Evolutionary conservation across 1,140 invertebrate species (phyloP), one percentile per base, ranked within the genome.

Genomic region (Microplitis mediator): DNA sequence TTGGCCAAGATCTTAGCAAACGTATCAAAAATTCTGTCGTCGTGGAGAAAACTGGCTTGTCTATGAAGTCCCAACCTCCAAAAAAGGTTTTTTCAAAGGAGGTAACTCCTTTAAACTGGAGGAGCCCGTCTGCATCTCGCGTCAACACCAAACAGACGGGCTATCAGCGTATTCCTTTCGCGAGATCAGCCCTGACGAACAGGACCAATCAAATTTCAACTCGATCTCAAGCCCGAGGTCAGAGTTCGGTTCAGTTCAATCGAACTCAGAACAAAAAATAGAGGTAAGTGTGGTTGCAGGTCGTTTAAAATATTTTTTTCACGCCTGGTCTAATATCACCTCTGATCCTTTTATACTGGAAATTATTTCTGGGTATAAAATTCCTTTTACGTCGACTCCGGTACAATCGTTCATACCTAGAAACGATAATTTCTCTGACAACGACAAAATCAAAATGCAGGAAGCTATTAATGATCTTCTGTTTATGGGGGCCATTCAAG

Each of bases 1-100:
- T 75, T 63, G 72, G 78, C 3, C 31, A 45, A 3, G 62, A 72
- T n/a, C 58, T 77, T 5, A 34, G 35, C 0, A 74, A 75, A 13
- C 71, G 71, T 52, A 60, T 78, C 11, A 72, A 77, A 45, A 13
- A 35, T 69, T 36, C 54, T 16, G 52, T 66, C 63, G 51, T 66
- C 35, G 50, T n/a, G 9, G 51, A 54, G 14, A 54, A 54, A 16
- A 54, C 51, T 54, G 14, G 51, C 23, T 23, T 23, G 2, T 23
- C 23, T 23, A 23, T 23, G 23, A 23, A 23, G 23, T 1, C 23
- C 23, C 23, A 23, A 23, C 23, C 0, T 23, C 23, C 23, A 23
- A 23, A 23, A 23, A 23, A 52, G 51, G 51, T 4, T 14, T 52
- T 14, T 13, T 52, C 11, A 52, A 52, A 52, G 51, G 51, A 52